A percentile compares a stretch with the other conserved stretches of the same genome.
Evolutionary conservation across 2,797 vertebrate genomes (phyloP).

Genomic region (Tenualosa thibaudeaui): DNA sequence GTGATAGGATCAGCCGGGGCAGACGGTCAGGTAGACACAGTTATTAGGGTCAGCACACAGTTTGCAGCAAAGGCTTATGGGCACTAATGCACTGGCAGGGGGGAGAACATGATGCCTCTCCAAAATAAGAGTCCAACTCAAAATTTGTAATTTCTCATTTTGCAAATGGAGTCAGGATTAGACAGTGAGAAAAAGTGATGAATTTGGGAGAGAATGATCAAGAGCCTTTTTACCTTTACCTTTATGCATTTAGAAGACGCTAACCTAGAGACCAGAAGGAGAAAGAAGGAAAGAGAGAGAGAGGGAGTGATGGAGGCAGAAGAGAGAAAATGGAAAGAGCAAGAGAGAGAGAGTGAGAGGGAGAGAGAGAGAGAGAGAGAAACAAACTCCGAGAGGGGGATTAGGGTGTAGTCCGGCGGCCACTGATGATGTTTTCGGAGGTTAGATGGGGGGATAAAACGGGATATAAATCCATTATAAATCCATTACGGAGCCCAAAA

Average conservation of each 20-base stretch:
- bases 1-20: neutral
- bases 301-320: neutral
- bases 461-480: conserved; percentile 17
- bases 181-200: neutral
- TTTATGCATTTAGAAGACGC: too few relatives aligned
- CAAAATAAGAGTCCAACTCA: neutral
- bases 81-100: neutral
- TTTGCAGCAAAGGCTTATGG: neutral
- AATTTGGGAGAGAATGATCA: neutral
- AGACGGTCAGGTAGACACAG: neutral
- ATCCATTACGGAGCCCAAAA: neutral
- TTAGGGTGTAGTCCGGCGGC: neutral
- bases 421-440: conserved; percentile 11
- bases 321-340: neutral
- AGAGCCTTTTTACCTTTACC: too few relatives aligned
- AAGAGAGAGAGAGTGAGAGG: neutral
- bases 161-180: neutral
- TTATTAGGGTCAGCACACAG: neutral
- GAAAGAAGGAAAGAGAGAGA: neutral
- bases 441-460: conserved; percentile 17
- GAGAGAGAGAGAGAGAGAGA: neutral
- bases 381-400: conserved; percentile 25
- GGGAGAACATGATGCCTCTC: neutral
- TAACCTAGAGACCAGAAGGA: neutral
- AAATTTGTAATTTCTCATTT: neutral